These are phyloP conservation scores for Acrocephalus scirpaceus DNA, from an alignment of 2,797 vertebrate species.

Conservation along the genomic window DNA sequence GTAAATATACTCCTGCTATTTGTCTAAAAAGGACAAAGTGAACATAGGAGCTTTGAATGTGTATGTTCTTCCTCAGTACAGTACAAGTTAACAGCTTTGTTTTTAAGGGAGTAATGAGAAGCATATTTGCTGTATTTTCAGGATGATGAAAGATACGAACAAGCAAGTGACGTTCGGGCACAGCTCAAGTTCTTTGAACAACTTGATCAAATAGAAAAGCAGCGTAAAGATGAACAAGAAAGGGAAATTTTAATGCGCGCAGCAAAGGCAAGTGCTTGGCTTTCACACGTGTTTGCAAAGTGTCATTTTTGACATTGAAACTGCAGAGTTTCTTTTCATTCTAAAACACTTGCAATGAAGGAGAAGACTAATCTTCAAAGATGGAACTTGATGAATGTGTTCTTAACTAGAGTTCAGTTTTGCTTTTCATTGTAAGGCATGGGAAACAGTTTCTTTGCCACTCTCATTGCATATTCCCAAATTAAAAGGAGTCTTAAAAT, in stretches of 20 bases:
- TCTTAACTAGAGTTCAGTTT: not conserved
- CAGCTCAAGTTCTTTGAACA: conserved; percentile 96
- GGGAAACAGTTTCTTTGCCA: not conserved
- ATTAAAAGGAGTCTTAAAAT: not conserved
- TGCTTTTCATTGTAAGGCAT: not conserved
- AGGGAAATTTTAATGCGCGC: conserved; percentile 93
- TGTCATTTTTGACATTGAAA: conserved; percentile 37
- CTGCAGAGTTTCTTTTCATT: not conserved
- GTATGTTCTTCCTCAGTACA: not conserved
- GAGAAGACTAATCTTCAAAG: not conserved
- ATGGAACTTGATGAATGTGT: not conserved
- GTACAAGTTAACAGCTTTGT: conserved; percentile 24
- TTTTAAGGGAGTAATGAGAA: conserved; percentile 10
- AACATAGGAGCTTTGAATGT: conserved; percentile 25
- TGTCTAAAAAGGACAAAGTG: conserved; percentile 36
- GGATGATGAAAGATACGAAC: conserved; percentile 90
- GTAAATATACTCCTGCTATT: conserved; percentile 37
- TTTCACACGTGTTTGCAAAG: not conserved
- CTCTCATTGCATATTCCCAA: not conserved
- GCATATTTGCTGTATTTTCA: conserved; percentile 59
- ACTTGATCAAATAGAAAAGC: conserved; percentile 94
- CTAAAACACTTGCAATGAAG: not conserved
- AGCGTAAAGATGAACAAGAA: conserved; percentile 93
- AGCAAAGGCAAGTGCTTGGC: conserved; percentile 84
- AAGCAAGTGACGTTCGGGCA: conserved; percentile 86